Evolutionary conservation across 2,888 invertebrate genomes (phyloP).

Genomic region (Pharmacophagus antenor): DNA sequence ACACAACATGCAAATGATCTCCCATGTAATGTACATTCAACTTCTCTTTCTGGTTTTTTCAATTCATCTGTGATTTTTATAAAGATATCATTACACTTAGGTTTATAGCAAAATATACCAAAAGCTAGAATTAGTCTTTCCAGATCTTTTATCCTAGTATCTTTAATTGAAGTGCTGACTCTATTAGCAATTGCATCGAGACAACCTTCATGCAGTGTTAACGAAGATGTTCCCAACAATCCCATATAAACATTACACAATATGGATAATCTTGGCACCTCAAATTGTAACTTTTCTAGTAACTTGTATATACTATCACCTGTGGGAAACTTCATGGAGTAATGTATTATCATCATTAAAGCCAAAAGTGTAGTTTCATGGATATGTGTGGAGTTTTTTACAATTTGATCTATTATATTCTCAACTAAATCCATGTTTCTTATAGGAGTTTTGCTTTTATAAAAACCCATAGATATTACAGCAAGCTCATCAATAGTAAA

Average conservation of each 20-base stretch:
- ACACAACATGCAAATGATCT: conserved; percentile 82
- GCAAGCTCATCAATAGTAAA: conserved; percentile 85
- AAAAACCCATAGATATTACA: conserved; percentile 87
- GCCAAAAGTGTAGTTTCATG: conserved; percentile 85
- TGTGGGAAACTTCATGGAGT: conserved; percentile 69
- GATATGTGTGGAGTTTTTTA: conserved; percentile 70
- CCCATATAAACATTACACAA: conserved; percentile 84
- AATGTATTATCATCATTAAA: conserved; percentile 83
- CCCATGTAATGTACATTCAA: conserved; percentile 81
- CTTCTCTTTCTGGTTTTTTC: conserved; percentile 68
- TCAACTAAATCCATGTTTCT: conserved; percentile 70
- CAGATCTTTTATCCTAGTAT: conserved; percentile 85
- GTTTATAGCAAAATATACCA: conserved; percentile 82
- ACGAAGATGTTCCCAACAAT: conserved; percentile 79
- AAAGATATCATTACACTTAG: conserved; percentile 64
- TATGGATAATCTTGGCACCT: conserved; percentile 81
- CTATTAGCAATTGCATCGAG: conserved; percentile 72
- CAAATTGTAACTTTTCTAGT: conserved; percentile 74
- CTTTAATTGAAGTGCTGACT: conserved; percentile 67
- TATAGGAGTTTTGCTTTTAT: conserved; percentile 87
- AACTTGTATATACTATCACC: conserved; percentile 74
- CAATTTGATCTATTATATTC: conserved; percentile 75
- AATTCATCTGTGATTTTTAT: conserved; percentile 72
- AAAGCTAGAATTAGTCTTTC: conserved; percentile 85
- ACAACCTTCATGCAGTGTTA: conserved; percentile 60